These are phyloP conservation scores for Ichneumon xanthorius DNA, from an alignment of 2,888 invertebrate species.

Conservation along the genomic window DNA sequence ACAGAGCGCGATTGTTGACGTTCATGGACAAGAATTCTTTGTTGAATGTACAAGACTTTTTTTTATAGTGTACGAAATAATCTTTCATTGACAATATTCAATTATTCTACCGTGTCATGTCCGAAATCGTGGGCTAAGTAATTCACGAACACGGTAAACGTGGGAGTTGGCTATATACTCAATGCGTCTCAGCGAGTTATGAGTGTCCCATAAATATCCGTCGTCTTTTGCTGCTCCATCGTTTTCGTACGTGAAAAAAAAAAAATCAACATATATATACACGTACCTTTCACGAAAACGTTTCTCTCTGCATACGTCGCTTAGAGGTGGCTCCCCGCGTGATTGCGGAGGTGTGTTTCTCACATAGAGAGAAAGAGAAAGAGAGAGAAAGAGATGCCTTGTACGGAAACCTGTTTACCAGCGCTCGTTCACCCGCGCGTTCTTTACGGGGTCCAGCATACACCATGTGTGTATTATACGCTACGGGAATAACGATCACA, in stretches of 20 bases:
- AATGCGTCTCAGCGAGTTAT: conserved; percentile 9
- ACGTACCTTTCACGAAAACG: conserved; percentile 46
- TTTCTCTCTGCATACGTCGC: conserved; percentile 26
- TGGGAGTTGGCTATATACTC: conserved; percentile 25
- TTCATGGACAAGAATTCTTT: neutral
- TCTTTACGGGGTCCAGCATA: conserved; percentile 36
- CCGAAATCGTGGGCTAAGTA: conserved; percentile 29
- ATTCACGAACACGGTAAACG: conserved; percentile 31
- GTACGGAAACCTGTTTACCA: conserved; percentile 69
- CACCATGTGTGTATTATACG: conserved; percentile 22
- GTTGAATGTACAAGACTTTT: neutral
- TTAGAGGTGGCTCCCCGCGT: conserved; percentile 27
- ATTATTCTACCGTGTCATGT: conserved; percentile 42
- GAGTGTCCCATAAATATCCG: conserved; percentile 35
- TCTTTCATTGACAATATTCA: conserved; percentile 20
- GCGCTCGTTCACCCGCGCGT: conserved; percentile 56
- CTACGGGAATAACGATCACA: conserved; percentile 52
- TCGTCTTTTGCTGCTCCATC: conserved; percentile 8
- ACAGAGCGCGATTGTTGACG: neutral
- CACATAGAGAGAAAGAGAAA: conserved; percentile 16
- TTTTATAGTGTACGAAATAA: neutral
- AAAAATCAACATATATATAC: conserved; percentile 7
- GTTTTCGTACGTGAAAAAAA: conserved; percentile 13
- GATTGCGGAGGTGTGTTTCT: conserved; percentile 63
- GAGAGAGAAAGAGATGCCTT: conserved; percentile 36